A percentile compares a stretch with the other conserved stretches of the same genome.
These are phyloP conservation scores for Manis javanica DNA, from an alignment of 2,797 vertebrate genomes.

Conservation along the genomic window DNA sequence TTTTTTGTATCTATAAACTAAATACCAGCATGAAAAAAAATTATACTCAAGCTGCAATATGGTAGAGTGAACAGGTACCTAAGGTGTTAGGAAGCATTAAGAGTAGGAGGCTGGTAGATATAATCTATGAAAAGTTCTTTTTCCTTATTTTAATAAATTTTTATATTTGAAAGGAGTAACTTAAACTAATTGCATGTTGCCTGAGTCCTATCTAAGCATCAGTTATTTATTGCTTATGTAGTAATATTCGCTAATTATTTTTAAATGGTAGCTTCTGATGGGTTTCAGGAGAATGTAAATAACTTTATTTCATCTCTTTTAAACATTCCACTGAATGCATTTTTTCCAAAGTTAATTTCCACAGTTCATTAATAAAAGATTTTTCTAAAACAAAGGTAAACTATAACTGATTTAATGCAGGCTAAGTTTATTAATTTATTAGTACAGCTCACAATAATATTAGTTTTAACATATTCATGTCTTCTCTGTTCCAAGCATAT, in stretches of 20 bases:
- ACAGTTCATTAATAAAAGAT: neutral
- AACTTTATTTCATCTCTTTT: constrained; percentile 7
- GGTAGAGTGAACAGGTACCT: neutral
- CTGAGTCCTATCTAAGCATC: neutral
- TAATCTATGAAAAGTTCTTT: neutral
- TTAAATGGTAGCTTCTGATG: neutral
- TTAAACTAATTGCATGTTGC: neutral
- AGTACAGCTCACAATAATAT: neutral
- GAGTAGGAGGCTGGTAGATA: neutral
- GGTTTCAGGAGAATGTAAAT: neutral
- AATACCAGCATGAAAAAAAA: neutral
- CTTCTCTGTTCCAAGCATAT: neutral
- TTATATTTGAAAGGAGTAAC: neutral
- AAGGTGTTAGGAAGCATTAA: neutral
- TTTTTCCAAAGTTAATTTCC: constrained; percentile 6
- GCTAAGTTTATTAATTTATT: neutral
- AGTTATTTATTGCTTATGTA: neutral
- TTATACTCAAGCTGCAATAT: neutral
- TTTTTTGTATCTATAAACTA: neutral
- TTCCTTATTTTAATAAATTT: neutral
- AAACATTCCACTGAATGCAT: neutral
- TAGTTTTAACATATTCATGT: neutral
- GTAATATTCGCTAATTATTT: neutral
- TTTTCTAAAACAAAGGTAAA: neutral
- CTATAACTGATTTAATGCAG: neutral